Evolutionary conservation across 1,140 invertebrate species (phyloP).

Genomic region (Bilobella aurantiaca): DNA sequence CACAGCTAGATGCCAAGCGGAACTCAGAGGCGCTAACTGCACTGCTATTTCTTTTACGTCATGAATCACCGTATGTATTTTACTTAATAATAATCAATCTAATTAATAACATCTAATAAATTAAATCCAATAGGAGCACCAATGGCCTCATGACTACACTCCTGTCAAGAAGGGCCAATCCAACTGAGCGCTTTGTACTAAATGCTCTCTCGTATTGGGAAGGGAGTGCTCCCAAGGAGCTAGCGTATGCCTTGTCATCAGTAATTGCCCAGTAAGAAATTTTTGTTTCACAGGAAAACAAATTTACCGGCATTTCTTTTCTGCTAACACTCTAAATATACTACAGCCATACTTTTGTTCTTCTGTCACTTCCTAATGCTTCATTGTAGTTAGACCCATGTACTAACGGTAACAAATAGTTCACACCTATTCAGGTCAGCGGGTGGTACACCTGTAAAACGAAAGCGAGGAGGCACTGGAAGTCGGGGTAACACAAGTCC

Average conservation of each 20-base stretch:
- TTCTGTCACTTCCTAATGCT: too few relatives aligned
- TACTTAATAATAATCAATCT: too few relatives aligned
- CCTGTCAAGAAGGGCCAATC: constrained; percentile 24
- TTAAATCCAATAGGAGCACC: constrained; percentile 27
- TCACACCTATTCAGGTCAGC: constrained; percentile 54
- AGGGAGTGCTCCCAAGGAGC: constrained; percentile 13
- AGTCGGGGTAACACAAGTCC: constrained; percentile 43
- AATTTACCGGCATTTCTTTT: too few relatives aligned
- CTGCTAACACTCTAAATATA: too few relatives aligned
- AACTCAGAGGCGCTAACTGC: constrained; percentile 88
- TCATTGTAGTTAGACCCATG: too few relatives aligned
- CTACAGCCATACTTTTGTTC: too few relatives aligned
- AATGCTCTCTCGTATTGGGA: constrained; percentile 63
- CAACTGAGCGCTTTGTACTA: constrained; percentile 45
- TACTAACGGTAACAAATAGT: too few relatives aligned
- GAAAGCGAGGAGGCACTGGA: constrained; percentile 60
- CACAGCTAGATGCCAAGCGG: constrained; percentile 72
- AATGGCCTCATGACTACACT: constrained; percentile 24
- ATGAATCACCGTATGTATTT: constrained; percentile 65
- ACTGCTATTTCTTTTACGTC: constrained; percentile 77
- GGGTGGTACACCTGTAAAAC: constrained; percentile 69
- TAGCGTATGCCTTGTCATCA: constrained; percentile 19
- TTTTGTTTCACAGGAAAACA: too few relatives aligned
- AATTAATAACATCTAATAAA: too few relatives aligned
- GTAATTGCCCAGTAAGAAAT: constrained; percentile 48